Evolutionary conservation across 1,140 invertebrate species (phyloP), one percentile per base, ranked within the genome.

Genomic region (Mamestra configurata): DNA sequence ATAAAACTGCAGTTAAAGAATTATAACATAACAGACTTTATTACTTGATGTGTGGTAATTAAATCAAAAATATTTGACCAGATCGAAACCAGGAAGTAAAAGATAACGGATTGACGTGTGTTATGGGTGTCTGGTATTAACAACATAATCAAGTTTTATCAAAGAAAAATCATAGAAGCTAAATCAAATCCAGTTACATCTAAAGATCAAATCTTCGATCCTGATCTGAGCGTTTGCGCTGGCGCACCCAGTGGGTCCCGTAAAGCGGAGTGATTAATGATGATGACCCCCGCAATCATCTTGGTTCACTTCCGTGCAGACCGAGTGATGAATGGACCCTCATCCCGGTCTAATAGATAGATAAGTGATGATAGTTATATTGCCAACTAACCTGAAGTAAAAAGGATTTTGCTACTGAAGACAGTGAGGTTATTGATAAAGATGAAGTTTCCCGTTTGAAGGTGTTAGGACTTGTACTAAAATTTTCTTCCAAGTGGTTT

Each of bases 181-280:
- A 40, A 66, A 66, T 66, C 61, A 66, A 66, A 66, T 35, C 31
- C 20, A 40, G 61, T 66, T 37, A 64, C 59, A 22, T 66, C 35
- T 66, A 20, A 20, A 66, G 61, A 66, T 66, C 10, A n/a, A 20
- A 66, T 66, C 61, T 66, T 66, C 27, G 61, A 66, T 66, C 61
- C 61, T 40, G 53, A 57, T 57, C 22, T 61, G 59, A 55, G 1
- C 53, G 20, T 22, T 20, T 20, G 31, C 59, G 61, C 40, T 10
- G 18, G 35, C 61, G 55, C 35, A 75, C 37, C 53, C 24, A 76
- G 73, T 76, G 15, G 70, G 51, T 66, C 49, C 37, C 40, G 64
- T 43, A 70, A 79, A 82, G 77, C 81, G 59, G 71, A 35, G 64
- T 81, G 82, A 83, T 83, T 83, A 81, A 83, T 83, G 79, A 83